Evolutionary conservation across 2,113 vertebrate genomes (phyloP), one percentile per base, ranked within the genome.

Genomic region (Butorides virescens): DNA sequence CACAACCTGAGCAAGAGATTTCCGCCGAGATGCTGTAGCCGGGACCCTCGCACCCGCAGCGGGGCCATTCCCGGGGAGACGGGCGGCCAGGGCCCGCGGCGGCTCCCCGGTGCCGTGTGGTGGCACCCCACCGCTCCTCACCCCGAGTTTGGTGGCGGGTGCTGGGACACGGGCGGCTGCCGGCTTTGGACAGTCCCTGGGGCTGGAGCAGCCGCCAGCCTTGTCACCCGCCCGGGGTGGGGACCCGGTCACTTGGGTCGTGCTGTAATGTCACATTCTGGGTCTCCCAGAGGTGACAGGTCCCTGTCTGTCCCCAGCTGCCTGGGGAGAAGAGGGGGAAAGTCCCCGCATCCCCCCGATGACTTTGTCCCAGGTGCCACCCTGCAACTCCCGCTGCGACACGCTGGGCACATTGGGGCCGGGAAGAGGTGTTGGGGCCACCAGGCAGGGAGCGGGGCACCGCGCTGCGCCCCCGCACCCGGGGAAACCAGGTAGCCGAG

Each of bases 1-100:
- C 95, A 96, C 96, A 97, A 92, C 95, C 95, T 88, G 96, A 88
- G 95, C 94, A 8, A 36, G 92, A 90, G 90, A 92, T 94, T 81
- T 82, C 96, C 42, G 34, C 75, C 9, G 74, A 78, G 92, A 92
- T 76, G 94, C 90, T 76, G 95, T 67, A 83, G 67, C 71, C 36
- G 75, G 96, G 94, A 96, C 95, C 88, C 91, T 88, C 21, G 19
- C 36, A 20, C 71, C 85, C 44, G 6, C 85, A 36, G 92, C 5
- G 11, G 65, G 56, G 52, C 29, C 29, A 0, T 68, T 72, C 75
- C 79, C 3, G 1, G 7, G 9, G 37, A 30, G 27, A 7, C 2
- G 21, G n/a, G 50, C 5, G 50, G 53, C 49, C 39, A 2, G 42
- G 37, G 7, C 47, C 52, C 3, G 0, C 2, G 9, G 21, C 2